phyloP scores from a whole-genome alignment of 2,113 vertebrate genomes.

The Morone saxatilis region DNA sequence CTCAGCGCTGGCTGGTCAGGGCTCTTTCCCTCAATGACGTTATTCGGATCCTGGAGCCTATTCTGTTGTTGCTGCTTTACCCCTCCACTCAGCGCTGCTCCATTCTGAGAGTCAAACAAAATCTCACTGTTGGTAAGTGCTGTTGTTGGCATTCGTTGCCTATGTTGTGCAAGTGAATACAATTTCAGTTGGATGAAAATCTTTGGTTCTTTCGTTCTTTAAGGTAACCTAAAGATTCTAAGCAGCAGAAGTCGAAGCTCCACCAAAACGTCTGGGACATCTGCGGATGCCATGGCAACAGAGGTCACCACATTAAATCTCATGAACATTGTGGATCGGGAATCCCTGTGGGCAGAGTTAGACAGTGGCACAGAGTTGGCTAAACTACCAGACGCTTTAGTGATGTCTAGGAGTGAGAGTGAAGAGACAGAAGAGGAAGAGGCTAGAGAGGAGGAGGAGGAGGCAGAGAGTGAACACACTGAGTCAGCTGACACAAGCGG shows the following conservation, averaged over 20 bases:
- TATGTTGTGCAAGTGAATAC: not conserved
- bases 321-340: conserved; percentile 90
- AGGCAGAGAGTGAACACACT: conserved; percentile 90
- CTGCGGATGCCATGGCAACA: conserved; percentile 58
- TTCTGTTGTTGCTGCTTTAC: conserved; percentile 94
- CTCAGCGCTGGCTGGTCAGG: conserved; percentile 94
- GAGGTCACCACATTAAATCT: conserved; percentile 85
- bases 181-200: not conserved
- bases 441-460: conserved; percentile 40
- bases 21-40: conserved; percentile 94
- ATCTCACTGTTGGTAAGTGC: conserved; percentile 85
- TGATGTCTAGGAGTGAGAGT: conserved; percentile 72
- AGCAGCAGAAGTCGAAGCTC: conserved; percentile 81
- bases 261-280: conserved; percentile 65
- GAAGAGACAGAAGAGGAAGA: conserved; percentile 78
- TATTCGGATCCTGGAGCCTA: conserved; percentile 94
- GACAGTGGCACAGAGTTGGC: conserved; percentile 86
- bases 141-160: not conserved
- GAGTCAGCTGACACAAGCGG: conserved; percentile 94
- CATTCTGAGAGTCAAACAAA: conserved; percentile 89
- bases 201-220: conserved; percentile 20
- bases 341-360: conserved; percentile 93
- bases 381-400: conserved; percentile 49
- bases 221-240: conserved; percentile 80
- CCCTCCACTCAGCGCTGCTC: conserved; percentile 92